phyloP scores from a whole-genome alignment of 1,140 invertebrate genomes.

The Idris sp. region DNA sequence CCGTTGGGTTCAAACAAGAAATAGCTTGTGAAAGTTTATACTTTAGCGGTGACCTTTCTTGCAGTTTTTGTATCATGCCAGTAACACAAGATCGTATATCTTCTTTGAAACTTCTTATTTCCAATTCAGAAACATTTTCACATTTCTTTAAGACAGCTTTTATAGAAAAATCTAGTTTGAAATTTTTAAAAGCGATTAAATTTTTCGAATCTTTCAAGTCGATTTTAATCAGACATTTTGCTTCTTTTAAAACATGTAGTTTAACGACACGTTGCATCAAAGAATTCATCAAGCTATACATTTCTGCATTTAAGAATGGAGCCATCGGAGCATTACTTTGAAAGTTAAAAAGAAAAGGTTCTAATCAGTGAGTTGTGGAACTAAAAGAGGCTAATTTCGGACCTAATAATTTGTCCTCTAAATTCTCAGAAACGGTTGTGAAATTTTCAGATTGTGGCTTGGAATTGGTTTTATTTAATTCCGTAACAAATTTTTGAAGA shows the following conservation, averaged over 20 bases:
- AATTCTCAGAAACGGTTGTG: constrained; percentile 20
- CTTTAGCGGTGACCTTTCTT: constrained; percentile 23
- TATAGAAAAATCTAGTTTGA: constrained; percentile 35
- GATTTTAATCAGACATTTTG: constrained; percentile 12
- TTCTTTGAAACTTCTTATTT: constrained; percentile 7
- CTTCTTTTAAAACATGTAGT: constrained; percentile 13
- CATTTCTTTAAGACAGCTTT: constrained; percentile 15
- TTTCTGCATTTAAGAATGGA: constrained; percentile 46
- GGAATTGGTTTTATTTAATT: no score
- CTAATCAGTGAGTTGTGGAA: constrained; percentile 32
- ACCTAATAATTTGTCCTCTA: constrained; percentile 51
- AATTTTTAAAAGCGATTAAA: constrained; percentile 12
- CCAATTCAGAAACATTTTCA: constrained; percentile 2
- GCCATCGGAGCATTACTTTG: constrained; percentile 51
- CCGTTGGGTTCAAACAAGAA: constrained; percentile 30
- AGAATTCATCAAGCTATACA: background rate
- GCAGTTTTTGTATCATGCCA: constrained; percentile 12
- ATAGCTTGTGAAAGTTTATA: constrained; percentile 20
- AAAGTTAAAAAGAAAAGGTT: constrained; percentile 59
- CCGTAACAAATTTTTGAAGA: no score
- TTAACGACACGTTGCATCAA: constrained; percentile 35
- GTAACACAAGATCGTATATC: constrained; percentile 20
- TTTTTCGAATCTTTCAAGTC: constrained; percentile 13
- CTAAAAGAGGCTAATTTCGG: constrained; percentile 61
- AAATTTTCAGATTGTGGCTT: no score